These are phyloP conservation scores for Bombycilla garrulus DNA, from an alignment of 2,113 vertebrate species.

Conservation along the genomic window DNA sequence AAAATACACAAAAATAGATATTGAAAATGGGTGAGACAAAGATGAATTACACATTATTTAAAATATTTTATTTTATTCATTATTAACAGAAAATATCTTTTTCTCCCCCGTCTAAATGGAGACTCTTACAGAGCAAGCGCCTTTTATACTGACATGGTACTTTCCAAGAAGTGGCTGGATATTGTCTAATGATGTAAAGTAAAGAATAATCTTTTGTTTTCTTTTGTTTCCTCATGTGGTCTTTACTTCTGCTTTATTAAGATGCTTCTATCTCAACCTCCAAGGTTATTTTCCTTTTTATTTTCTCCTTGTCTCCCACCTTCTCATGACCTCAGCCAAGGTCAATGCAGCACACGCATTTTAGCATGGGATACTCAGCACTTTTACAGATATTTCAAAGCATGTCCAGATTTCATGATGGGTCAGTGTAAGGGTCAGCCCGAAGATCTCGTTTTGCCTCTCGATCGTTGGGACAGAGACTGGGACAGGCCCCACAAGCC, in stretches of 20 bases:
- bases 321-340: background rate
- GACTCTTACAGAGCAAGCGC: background rate
- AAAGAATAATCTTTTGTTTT: background rate
- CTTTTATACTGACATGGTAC: accelerated
- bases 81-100: background rate
- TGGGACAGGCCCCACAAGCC: no score
- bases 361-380: background rate
- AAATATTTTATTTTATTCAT: background rate
- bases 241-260: background rate
- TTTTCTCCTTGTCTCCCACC: background rate
- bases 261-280: background rate
- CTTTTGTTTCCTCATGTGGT: background rate
- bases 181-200: background rate
- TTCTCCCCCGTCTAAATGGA: accelerated
- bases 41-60: background rate
- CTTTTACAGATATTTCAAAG: background rate
- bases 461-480: no score
- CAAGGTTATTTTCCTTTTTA: background rate
- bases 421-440: no score
- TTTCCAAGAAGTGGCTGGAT: background rate
- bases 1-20: background rate
- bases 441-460: no score
- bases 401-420: background rate
- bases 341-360: background rate
- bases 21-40: background rate